Evolutionary conservation across 2,888 invertebrate species (phyloP), one percentile per base, ranked within the genome.

Genomic region (Sminthurinus aureus): DNA sequence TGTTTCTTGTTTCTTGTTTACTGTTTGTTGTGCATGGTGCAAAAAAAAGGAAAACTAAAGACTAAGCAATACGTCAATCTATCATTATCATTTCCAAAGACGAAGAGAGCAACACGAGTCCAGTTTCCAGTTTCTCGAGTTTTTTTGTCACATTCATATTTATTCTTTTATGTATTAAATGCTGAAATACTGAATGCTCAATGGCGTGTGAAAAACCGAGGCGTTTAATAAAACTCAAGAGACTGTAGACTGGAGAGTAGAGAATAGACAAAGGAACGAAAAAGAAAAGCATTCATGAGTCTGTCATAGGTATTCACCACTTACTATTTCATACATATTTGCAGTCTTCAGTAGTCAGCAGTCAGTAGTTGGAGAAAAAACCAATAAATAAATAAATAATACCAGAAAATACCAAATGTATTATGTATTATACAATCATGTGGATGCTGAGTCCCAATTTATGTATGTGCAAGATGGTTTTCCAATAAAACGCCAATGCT

Each of bases 61-160:
- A 8, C 24, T 66, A 69, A 79, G 69, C 79, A 79, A 79, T 79
- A 51, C 38, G 26, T 79, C 79, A 79, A 79, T 6, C 79, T 79
- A 69, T 79, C 79, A 79, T 13, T 69, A 79, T 79, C 79, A 79
- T 13, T 69, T 69, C 22, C 22, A 69, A 67, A 67, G 22, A 67
- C 11, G 67, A n/a, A 0, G 67, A 67, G 20, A 20, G 3, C 11
- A n/a, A 24, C 71, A 24, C 8, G 71, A 71, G 71, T 38, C 38
- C 3, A 38, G 38, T 38, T 6, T 6, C 3, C 24, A 24, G 71
- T 13, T 24, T 9, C 24, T 26, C 24, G 13, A 67, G 6, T 22
- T 22, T 26, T 26, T 71, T 71, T 71, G 71, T 24, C 71, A 71
- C 71, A 71, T 3, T n/a, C 67, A 13, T 8, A 13, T n/a, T 13